Base-by-base conservation (phyloP, 2,888 invertebrate genomes). In the Trissonchulus sp. region DNA sequence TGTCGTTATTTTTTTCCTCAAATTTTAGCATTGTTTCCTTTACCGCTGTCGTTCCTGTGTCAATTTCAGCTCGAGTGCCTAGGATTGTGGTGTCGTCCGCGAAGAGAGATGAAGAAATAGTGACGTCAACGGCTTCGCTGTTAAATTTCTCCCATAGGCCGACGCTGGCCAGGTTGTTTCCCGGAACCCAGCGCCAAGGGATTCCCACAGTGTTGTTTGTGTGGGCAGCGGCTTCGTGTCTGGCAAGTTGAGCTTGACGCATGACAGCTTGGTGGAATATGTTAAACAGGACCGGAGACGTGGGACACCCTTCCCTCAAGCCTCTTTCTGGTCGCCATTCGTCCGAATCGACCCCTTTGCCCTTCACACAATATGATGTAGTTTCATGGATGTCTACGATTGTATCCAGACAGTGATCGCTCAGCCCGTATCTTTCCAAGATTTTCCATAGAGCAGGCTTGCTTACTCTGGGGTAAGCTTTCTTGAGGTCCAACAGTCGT, bases 201-300 rank as follows among this genome's bases (percentile, higher is more conserved):
- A 60, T n/a, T 23, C 60, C n/a, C 60, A 60, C n/a, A 18, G 60
- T 23, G 18, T 60, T 60, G 18, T n/a, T n/a, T n/a, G n/a, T 23
- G 18, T 18, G n/a, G 18, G 60, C 60, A 23, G 60, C 60, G 18
- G 60, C 60, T 60, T 18, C 60, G 60, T n/a, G 18, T 60, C 60
- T 60, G 18, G 18, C 60, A 60, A 23, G 18, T n/a, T 60, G 18
- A 23, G 60, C 60, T 23, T 23, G 18, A 18, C 60, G 18, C 60
- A 60, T 60, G 60, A 60, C 60, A 60, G 60, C n/a, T n/a, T 60
- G 60, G n/a, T 60, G 60, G n/a, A 60, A 60, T 60, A 60, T 60
- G 60, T 60, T 60, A n/a, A 60, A 60, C 60, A 60, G 60, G 18
- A 60, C 60, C 18, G n/a, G 60, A 23, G 60, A 60, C 60, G 60